phyloP scores from a whole-genome alignment of 2,113 vertebrate species.

The Ameiurus melas region DNA sequence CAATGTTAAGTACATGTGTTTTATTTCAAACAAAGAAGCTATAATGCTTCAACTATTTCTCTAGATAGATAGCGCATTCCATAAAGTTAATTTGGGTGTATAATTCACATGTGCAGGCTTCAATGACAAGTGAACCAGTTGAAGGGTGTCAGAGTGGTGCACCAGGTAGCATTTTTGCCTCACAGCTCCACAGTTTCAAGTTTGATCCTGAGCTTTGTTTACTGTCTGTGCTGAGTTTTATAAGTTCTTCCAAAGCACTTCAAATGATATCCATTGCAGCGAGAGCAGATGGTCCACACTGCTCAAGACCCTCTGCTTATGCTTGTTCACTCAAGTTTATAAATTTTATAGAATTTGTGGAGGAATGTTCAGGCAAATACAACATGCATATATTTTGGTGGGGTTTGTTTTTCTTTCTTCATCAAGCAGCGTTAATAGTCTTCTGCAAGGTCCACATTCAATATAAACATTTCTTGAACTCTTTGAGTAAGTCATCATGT shows the following conservation, averaged over 20 bases:
- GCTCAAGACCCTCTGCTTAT: not conserved
- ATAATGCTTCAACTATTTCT: not conserved
- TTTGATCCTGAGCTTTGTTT: not conserved
- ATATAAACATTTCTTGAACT: not conserved
- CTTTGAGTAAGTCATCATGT: not conserved
- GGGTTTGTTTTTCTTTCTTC: rapidly evolving
- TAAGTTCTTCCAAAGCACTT: not conserved
- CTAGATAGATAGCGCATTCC: not conserved
- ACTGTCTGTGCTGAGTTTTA: not conserved
- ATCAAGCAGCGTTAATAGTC: not conserved
- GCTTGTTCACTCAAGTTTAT: not conserved
- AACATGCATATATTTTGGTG: not conserved
- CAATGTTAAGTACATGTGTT: not conserved
- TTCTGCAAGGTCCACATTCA: not conserved
- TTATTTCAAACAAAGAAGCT: not conserved
- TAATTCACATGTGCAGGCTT: not conserved
- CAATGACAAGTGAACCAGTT: not conserved
- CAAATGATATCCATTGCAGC: not conserved
- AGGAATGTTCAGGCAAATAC: not conserved
- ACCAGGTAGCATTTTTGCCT: not conserved
- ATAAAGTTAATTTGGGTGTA: not conserved
- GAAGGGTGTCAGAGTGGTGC: not conserved
- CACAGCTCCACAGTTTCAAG: not conserved
- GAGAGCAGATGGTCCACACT: not conserved
- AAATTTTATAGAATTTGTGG: not conserved